phyloP scores from a whole-genome alignment of 2,113 vertebrate genomes.

The Neotoma lepida region DNA sequence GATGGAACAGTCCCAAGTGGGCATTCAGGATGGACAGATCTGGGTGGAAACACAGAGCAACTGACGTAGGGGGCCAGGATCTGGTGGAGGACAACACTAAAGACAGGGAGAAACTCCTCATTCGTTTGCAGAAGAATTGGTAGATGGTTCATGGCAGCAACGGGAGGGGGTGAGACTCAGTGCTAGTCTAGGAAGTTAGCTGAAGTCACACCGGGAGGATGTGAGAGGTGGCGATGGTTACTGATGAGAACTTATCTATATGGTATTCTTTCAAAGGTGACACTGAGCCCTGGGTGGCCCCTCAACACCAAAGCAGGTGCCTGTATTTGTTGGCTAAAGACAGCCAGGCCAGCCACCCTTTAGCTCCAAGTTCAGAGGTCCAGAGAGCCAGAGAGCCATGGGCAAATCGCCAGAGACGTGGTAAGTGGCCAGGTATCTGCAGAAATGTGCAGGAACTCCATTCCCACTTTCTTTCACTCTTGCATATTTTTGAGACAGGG shows the following conservation, averaged over 20 bases:
- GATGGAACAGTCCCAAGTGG: background rate
- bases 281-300: slow-evolving; percentile 26
- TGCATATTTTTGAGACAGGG: background rate
- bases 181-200: background rate
- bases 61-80: accelerated
- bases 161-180: slow-evolving; percentile 58
- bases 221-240: background rate
- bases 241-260: background rate
- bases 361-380: slow-evolving; percentile 76
- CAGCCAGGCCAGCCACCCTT: background rate
- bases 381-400: slow-evolving; percentile 27
- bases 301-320: background rate
- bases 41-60: background rate
- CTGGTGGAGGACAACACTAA: background rate
- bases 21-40: background rate
- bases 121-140: background rate
- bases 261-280: slow-evolving; percentile 48
- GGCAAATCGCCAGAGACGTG: slow-evolving; percentile 45
- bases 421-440: slow-evolving; percentile 54
- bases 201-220: background rate
- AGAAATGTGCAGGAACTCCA: background rate
- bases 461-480: background rate
- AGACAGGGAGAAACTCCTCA: background rate
- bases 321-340: slow-evolving; percentile 52
- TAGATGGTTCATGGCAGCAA: slow-evolving; percentile 15